Base-by-base conservation (phyloP, 2,797 vertebrate genomes). In the Crocodylus rhombifer region DNA sequence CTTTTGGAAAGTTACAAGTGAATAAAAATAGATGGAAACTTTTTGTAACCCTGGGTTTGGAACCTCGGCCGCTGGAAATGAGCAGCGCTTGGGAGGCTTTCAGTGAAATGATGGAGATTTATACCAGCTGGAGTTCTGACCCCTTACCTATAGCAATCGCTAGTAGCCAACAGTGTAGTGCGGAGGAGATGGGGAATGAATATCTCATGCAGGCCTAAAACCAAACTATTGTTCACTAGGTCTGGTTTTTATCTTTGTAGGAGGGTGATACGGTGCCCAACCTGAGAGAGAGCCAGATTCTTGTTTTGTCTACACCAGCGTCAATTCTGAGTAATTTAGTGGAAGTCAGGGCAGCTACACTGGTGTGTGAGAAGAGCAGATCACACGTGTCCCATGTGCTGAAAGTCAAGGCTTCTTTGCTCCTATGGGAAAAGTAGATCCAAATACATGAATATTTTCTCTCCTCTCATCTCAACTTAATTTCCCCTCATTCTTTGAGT, bases 371-470 rank as follows among this genome's bases (percentile, higher is more conserved):
- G 58, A 30, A 84, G 91, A 77, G 90, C 80, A 67, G 92, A 94
- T 92, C 67, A 83, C 74, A 84, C 10, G 42, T 51, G 42, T 51
- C 9, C 42, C 42, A 92, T 23, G 0, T 89, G 88, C 79, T 51
- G 42, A 10, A 51, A 96, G 87, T 74, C 79, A 77, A 91, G 51
- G n/a, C 42, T 25, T 90, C 1, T 86, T 89, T 93, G 86, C 82
- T 84, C n/a, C 79, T 77, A 16, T 65, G 63, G 57, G 87, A 94
- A 92, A 81, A 94, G 95, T 33, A 90, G 95, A 94, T 87, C 87
- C 4, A 89, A 94, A 89, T 61, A 84, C 36, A 78, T 71, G 65
- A 94, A 64, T 91, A 94, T 94, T 94, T 95, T 95, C 55, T 64
- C 58, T 91, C 28, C 28, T 94, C 57, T 74, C 62, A 89, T 1